Evolutionary conservation across 1,140 invertebrate genomes (phyloP), one percentile per base, ranked within the genome.

Genomic region (Drosophila tani): DNA sequence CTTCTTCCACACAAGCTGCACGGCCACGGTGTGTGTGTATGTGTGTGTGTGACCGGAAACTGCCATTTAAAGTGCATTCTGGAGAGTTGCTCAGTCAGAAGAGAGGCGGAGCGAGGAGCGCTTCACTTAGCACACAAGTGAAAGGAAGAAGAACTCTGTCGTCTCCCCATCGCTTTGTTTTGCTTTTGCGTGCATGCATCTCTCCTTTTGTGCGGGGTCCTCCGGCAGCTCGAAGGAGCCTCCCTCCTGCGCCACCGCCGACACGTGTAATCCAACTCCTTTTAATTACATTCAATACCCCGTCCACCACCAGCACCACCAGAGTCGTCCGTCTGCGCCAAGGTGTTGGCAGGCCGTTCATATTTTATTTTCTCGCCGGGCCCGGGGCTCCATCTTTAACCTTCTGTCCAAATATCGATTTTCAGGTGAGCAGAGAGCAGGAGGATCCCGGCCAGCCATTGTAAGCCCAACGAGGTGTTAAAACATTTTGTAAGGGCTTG

Each of bases 11-110:
- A 66, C 74, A 66, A 67, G 74, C n/a, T 45, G 43, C 64, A 79
- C 70, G 76, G 15, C 63, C 63, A 65, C 57, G 58, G n/a, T 75
- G 32, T 43, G 35, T 53, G 27, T 55, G 46, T 53, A 58, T 62
- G 46, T 73, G 50, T 84, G 47, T 82, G 70, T 91, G 91, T 79
- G 91, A 92, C 91, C 91, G 91, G 91, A 92, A 92, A 92, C 86
- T 91, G 86, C 83, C 91, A 92, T 92, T 92, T 92, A 92, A 92
- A 91, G 88, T 91, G 88, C 88, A 91, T 91, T 91, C 91, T 88
- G 75, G 78, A 82, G 82, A 78, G 81, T 77, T 74, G 55, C 80
- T 83, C 74, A 82, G 69, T 51, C 53, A 63, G 63, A 65, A 65
- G 67, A 71, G 69, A 73, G 46, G 43, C 69, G 69, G 21, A 73